A percentile compares a stretch with the other conserved stretches of the same genome.
These are phyloP conservation scores for Tubulanus polymorphus DNA, from an alignment of 2,888 invertebrate genomes.

Conservation along the genomic window DNA sequence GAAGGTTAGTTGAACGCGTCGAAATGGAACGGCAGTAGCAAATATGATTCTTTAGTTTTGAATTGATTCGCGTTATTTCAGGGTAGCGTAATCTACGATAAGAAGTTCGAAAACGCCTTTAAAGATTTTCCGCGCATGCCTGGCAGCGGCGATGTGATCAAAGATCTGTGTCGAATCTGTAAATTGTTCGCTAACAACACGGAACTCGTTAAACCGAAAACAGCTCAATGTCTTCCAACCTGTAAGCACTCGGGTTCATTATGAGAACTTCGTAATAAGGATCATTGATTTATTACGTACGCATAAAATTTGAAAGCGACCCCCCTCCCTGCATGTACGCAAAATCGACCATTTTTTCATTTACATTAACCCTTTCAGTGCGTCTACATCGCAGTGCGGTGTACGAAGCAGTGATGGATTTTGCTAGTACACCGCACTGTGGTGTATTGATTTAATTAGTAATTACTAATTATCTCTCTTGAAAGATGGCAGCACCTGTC, in stretches of 20 bases:
- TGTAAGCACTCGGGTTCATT: constrained; percentile 22
- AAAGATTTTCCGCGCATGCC: neutral
- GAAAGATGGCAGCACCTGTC: too few relatives aligned
- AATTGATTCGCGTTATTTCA: constrained; percentile 18
- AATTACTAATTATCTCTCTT: too few relatives aligned
- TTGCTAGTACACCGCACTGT: too few relatives aligned
- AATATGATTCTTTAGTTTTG: neutral
- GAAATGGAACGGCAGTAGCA: neutral
- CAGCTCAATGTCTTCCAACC: constrained; percentile 34
- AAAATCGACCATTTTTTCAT: too few relatives aligned
- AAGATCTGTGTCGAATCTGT: constrained; percentile 36
- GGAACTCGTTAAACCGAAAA: constrained; percentile 35
- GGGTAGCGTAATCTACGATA: constrained; percentile 36
- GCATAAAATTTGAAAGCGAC: too few relatives aligned
- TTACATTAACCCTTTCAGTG: too few relatives aligned
- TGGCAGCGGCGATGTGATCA: constrained; percentile 16
- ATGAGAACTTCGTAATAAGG: too few relatives aligned
- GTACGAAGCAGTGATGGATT: too few relatives aligned
- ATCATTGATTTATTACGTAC: too few relatives aligned
- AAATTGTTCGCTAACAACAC: constrained; percentile 31
- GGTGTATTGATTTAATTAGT: too few relatives aligned
- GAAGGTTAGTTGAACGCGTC: constrained; percentile 22
- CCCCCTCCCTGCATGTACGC: too few relatives aligned
- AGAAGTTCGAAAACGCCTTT: constrained; percentile 21
- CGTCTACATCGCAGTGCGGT: too few relatives aligned